phyloP scores from a whole-genome alignment of 1,140 invertebrate species.

The Calycopis cecrops region DNA sequence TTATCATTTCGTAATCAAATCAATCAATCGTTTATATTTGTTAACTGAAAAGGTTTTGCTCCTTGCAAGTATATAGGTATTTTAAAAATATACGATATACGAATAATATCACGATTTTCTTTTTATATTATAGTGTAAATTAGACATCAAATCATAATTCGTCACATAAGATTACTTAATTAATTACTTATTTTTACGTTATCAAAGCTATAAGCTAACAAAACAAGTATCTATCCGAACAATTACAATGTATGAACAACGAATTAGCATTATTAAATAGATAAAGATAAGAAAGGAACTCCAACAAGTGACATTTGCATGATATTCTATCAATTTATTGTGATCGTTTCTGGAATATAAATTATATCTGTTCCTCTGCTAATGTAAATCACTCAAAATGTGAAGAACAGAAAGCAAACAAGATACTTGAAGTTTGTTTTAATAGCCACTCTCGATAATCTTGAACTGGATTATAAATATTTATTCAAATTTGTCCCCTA shows the following conservation, averaged over 20 bases:
- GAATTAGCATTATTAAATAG: background rate
- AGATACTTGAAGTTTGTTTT: no score
- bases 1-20: no score
- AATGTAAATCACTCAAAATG: background rate
- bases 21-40: no score
- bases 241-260: conserved; percentile 12
- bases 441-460: no score
- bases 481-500: no score
- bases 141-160: background rate
- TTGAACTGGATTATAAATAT: no score
- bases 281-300: background rate
- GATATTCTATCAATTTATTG: conserved; percentile 6
- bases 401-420: no score
- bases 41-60: no score
- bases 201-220: conserved; percentile 34
- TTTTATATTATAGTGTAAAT: no score
- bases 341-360: background rate
- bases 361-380: background rate
- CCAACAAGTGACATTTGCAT: conserved; percentile 8
- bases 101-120: background rate
- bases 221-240: conserved; percentile 48
- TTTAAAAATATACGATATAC: no score
- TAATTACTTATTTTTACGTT: conserved; percentile 12
- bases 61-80: no score
- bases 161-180: background rate